Evolutionary conservation across 2,888 invertebrate species (phyloP).

Genomic region (Agriopis aurantiaria): DNA sequence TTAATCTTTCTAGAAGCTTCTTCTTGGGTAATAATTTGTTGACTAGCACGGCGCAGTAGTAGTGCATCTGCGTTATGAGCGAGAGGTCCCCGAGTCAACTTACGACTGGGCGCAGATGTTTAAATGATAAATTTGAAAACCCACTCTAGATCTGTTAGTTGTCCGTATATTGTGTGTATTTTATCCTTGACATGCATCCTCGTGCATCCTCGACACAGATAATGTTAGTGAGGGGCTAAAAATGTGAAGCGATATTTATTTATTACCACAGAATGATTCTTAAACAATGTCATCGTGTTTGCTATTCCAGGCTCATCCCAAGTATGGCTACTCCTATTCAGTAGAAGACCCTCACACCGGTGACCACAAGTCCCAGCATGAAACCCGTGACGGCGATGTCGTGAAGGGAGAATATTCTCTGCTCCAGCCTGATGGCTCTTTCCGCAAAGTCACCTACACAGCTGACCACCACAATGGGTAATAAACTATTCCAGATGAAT

Average conservation of each 20-base stretch:
- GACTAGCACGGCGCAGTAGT: too few species aligned
- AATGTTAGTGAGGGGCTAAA: too few species aligned
- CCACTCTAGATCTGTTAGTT: too few species aligned
- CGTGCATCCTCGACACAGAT: too few species aligned
- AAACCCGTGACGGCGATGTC: constrained; percentile 85
- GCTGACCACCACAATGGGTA: constrained; percentile 87
- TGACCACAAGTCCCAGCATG: constrained; percentile 87
- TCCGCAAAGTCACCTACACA: constrained; percentile 86
- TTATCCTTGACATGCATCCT: too few species aligned
- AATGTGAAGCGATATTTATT: not conserved
- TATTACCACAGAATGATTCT: not conserved
- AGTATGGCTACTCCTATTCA: constrained; percentile 86
- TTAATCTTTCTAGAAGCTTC: not conserved
- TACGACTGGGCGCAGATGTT: too few species aligned
- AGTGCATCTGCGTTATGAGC: too few species aligned
- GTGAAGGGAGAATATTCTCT: constrained; percentile 87
- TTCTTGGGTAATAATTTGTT: too few species aligned
- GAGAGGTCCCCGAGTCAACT: too few species aligned
- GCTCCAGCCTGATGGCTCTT: constrained; percentile 86
- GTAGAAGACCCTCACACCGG: constrained; percentile 87
- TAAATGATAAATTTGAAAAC: too few species aligned
- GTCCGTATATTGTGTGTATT: too few species aligned
- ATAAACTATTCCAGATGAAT: constrained; percentile 32
- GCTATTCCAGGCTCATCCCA: constrained; percentile 77
- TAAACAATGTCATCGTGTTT: not conserved